Base-by-base conservation (phyloP, 2,797 vertebrate genomes). In the Glossophaga mutica region DNA sequence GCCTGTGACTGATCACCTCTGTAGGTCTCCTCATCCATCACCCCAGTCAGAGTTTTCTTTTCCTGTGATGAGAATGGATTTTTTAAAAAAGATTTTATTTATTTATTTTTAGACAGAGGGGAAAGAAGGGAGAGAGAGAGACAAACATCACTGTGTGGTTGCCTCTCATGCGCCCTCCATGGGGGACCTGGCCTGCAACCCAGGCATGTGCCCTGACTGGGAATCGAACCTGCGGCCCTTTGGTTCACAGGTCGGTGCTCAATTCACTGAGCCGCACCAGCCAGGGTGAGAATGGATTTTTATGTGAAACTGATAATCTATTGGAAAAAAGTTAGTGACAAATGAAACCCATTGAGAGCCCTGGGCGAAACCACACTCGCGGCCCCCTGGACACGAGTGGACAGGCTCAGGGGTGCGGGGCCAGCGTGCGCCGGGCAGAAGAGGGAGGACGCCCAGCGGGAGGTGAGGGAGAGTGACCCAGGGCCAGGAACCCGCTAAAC, bases 291-390 rank as follows among this genome's bases (percentile, higher is more conserved):
- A 83, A 94, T 74, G 50, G 32, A 52, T 48, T 65, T 93, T 77
- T 50, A 52, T 37, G 79, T 19, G 65, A 87, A 87, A 37, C 59
- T 6, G 6, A 15, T 73, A 29, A n/a, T 44, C n/a, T 57, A 48
- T 2, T 12, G 7, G 10, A 65, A 32, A 32, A 19, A 34, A 57
- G 48, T 22, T 71, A 59, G 32, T 34, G 68, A 39, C 22, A 55
- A 21, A 37, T 15, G 14, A 37, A 68, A n/a, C 55, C 52, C 52
- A 76, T 52, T 14, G 39, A 67, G 86, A 78, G 79, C 39, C 9
- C 39, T 2, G 11, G 32, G 62, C 37, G 37, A 3, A 55, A 26
- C 39, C 52, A 9, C 39, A 3, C 19, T 19, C 18, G 0, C 0
- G 34, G 12, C 19, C n/a, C n/a, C 6, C 19, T 8, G 55, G n/a